Evolutionary conservation across 2,113 vertebrate species (phyloP), one percentile per base, ranked within the genome.

Genomic region (Axis porcinus): DNA sequence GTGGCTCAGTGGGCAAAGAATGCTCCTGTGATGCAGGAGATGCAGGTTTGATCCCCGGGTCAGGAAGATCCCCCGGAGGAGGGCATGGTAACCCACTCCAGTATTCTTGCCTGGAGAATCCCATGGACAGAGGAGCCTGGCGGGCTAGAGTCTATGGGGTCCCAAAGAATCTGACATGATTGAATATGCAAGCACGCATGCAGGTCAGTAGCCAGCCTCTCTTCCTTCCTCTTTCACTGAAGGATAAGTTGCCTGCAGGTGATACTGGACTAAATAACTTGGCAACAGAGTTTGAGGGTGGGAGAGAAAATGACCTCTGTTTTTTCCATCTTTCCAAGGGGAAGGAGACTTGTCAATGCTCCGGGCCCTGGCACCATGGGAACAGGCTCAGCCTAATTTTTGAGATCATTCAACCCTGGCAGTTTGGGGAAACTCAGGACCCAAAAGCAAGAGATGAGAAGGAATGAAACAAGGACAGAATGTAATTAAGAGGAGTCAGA

Each of bases 401-500:
- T 97, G 30, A 97, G 64, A 67, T 94, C 93, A 82, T 85, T 95
- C 94, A 94, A 94, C 33, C 84, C 95, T 88, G 87, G 94, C 64
- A 52, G 74, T 94, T 82, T 95, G 67, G 97, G 92, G 92, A 88
- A 95, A 70, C 54, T 85, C 87, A 62, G 76, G 54, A 91, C 64
- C 62, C 60, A 96, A 96, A 96, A 87, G 89, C 82, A 50, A 87
- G 85, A 94, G 60, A 84, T 64, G 91, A 94, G 82, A 97, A 88
- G 76, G 81, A 96, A 93, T 7, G 55, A 85, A 94, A 89, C 47
- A 90, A 94, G 94, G 85, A 78, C 95, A 97, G 97, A 92, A 74
- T 96, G 81, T 91, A 95, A 97, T 96, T 87, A 96, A 88, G 92
- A 81, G 81, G 89, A 58, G 93, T 96, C 82, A 83, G 94, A 85